Percentiles rank a stretch among this genome's conserved stretches.
Conservation (phyloP, 2,113 vertebrate species). For the Chlamydotis undulata region DNA sequence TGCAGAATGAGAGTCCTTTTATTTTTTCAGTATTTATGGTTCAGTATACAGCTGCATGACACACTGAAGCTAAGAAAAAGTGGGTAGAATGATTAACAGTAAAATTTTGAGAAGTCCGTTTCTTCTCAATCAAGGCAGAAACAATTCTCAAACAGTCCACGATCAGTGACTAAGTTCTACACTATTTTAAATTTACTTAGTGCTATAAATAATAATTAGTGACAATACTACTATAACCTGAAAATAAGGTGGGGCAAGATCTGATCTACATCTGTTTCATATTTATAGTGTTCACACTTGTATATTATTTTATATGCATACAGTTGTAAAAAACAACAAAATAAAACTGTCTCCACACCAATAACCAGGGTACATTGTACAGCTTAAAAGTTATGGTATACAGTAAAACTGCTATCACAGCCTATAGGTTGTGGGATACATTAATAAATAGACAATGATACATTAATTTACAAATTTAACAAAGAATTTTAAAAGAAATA, state of each 20-base stretch:
- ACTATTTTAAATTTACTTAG: background rate
- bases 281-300: background rate
- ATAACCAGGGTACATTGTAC: conserved; percentile 7
- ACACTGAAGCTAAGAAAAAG: background rate
- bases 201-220: background rate
- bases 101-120: background rate
- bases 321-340: conserved; percentile 35
- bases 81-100: conserved; percentile 2
- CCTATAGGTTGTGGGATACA: background rate
- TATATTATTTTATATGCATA: background rate
- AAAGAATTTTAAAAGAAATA: background rate
- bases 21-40: background rate
- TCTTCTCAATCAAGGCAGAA: conserved; percentile 29
- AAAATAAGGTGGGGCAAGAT: conserved; percentile 1
- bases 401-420: background rate
- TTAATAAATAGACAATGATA: conserved; percentile 7
- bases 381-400: conserved; percentile 10
- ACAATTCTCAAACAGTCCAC: background rate
- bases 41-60: background rate
- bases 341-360: conserved; percentile 14
- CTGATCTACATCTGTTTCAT: background rate
- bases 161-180: conserved; percentile 5
- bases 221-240: background rate
- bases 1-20: conserved; percentile 28
- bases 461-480: background rate